A percentile compares a stretch with the other conserved stretches of the same genome.
Conservation (phyloP, 2,113 vertebrate genomes). For the Ailurus styani region DNA sequence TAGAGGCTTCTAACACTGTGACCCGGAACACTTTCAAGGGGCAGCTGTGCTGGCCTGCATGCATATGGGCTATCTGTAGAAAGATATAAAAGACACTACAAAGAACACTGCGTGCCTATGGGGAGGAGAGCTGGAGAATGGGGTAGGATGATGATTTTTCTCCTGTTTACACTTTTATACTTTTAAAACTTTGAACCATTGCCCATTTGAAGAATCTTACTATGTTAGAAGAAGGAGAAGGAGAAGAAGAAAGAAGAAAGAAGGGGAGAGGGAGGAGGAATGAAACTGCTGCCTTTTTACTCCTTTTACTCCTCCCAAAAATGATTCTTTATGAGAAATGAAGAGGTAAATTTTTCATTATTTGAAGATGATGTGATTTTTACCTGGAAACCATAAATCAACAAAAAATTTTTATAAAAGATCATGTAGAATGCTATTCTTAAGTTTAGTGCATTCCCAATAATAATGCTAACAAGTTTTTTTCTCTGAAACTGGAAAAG, state of each 20-base stretch:
- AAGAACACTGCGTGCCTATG: not conserved
- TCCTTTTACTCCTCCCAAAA: not conserved
- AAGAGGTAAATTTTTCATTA: conserved; percentile 3
- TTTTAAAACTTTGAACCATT: not conserved
- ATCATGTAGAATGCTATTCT: not conserved
- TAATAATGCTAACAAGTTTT: not conserved
- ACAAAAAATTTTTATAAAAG: not conserved
- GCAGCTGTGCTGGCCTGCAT: not conserved
- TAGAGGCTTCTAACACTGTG: not conserved
- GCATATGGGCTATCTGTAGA: not conserved
- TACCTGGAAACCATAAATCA: conserved; percentile 2
- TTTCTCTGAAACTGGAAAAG: not conserved
- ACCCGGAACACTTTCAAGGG: not conserved
- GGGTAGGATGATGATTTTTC: not conserved
- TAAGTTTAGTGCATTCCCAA: not conserved
- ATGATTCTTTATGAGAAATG: not conserved
- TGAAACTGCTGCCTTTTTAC: not conserved
- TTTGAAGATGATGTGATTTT: not conserved
- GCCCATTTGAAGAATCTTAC: not conserved
- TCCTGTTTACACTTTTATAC: not conserved
- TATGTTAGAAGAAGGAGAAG: not conserved
- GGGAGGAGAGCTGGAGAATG: not conserved
- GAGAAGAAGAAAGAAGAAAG: too few relatives aligned
- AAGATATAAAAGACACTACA: not conserved
- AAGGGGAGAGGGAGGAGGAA: too few relatives aligned